These are phyloP conservation scores for Oryzaephilus surinamensis DNA, from an alignment of 1,140 invertebrate species.

Conservation along the genomic window DNA sequence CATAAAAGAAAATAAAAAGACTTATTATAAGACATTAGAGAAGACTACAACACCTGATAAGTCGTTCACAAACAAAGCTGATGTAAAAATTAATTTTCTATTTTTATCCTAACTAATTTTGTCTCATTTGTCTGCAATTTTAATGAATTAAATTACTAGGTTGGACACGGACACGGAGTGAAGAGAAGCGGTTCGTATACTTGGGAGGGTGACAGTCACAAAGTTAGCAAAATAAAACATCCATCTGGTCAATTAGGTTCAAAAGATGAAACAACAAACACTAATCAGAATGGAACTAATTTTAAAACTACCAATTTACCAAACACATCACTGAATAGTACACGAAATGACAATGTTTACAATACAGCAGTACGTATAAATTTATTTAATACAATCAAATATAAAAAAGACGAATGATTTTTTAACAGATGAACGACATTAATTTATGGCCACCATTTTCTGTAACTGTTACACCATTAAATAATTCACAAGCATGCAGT, in stretches of 20 bases:
- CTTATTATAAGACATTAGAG: background rate
- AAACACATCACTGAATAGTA: slow-evolving; percentile 1
- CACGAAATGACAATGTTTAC: slow-evolving; percentile 8
- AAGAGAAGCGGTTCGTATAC: slow-evolving; percentile 46
- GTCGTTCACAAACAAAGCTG: slow-evolving; percentile 4
- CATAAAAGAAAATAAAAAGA: slow-evolving; percentile 26
- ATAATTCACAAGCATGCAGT: slow-evolving; percentile 31
- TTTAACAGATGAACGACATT: slow-evolving; percentile 32
- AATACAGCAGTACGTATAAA: slow-evolving; percentile 14
- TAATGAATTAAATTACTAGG: too few species aligned
- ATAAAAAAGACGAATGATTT: too few species aligned
- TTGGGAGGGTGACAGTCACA: slow-evolving; percentile 44
- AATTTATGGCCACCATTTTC: slow-evolving; percentile 52
- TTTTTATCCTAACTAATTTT: too few species aligned
- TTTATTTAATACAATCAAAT: too few species aligned
- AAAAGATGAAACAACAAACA: slow-evolving; percentile 8
- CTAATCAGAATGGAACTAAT: slow-evolving; percentile 2
- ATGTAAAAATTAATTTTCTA: slow-evolving; percentile 11
- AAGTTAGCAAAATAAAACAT: slow-evolving; percentile 42
- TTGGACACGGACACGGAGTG: too few species aligned
- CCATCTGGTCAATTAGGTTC: slow-evolving; percentile 10
- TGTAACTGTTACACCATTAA: slow-evolving; percentile 38
- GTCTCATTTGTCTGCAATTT: too few species aligned
- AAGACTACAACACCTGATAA: slow-evolving; percentile 16
- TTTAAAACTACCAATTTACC: slow-evolving; percentile 7